Evolutionary conservation across 53 echinoderm and acorn worm genomes (phyloP).

Genomic region (Holothuria leucospilota): DNA sequence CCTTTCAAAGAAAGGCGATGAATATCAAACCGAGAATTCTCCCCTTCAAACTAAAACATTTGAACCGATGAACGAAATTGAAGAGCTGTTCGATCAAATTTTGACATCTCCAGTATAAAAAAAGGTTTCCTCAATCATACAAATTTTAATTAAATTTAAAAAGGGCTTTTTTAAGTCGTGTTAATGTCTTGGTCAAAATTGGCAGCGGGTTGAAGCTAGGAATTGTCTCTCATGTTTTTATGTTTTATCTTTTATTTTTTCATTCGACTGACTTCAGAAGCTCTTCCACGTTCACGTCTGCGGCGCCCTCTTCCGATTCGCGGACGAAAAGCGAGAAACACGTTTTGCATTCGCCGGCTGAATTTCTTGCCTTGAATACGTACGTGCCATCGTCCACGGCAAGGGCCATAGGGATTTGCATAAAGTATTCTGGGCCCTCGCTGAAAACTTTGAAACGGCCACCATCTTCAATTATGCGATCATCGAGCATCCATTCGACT

Average conservation of each 20-base stretch:
- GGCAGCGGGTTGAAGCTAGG: no score
- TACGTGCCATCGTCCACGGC: conserved; percentile 83
- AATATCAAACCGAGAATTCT: no score
- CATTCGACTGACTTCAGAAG: conserved; percentile 82
- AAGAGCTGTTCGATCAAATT: no score
- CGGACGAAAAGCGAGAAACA: conserved; percentile 73
- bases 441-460: conserved; percentile 78
- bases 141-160: no score
- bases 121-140: no score
- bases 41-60: no score
- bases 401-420: conserved; percentile 86
- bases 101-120: no score
- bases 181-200: no score
- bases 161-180: no score
- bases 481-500: conserved; percentile 87
- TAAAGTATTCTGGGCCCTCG: conserved; percentile 69
- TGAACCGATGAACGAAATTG: no score
- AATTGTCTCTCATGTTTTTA: no score
- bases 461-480: conserved; percentile 79
- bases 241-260: background rate
- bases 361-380: conserved; percentile 79
- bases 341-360: conserved; percentile 82
- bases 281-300: conserved; percentile 79
- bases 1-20: no score
- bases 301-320: conserved; percentile 60